These are phyloP conservation scores for Lichenostomus cassidix DNA, from an alignment of 2,113 vertebrate genomes.

Conservation along the genomic window DNA sequence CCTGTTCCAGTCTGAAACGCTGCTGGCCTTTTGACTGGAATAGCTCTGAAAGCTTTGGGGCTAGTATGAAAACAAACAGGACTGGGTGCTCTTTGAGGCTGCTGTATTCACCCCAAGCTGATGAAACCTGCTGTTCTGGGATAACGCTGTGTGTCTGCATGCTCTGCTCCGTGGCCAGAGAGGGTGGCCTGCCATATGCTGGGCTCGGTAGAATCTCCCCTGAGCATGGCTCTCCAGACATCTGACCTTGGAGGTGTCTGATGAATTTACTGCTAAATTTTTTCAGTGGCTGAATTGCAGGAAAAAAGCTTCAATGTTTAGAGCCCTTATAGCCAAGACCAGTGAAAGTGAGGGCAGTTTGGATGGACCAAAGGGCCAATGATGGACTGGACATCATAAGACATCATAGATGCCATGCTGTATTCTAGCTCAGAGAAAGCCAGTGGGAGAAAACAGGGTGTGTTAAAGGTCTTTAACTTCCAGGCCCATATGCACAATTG, in stretches of 20 bases:
- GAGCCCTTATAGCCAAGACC: not conserved
- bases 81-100: not conserved
- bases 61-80: not conserved
- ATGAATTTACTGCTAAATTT: not conserved
- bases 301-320: not conserved
- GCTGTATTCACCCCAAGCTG: not conserved
- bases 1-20: not conserved
- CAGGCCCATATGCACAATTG: not conserved
- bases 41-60: not conserved
- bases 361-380: not conserved
- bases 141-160: not conserved
- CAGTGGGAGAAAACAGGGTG: not conserved
- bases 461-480: not conserved
- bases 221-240: not conserved
- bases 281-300: not conserved
- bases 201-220: not conserved
- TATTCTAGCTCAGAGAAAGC: not conserved
- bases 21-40: not conserved
- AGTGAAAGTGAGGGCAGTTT: not conserved
- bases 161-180: not conserved
- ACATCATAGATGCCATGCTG: too few species aligned
- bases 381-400: accelerated
- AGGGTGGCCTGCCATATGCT: not conserved
- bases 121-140: not conserved
- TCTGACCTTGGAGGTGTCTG: not conserved